phyloP scores from a whole-genome alignment of 2,888 invertebrate species.

The Sinohyriopsis cumingii region DNA sequence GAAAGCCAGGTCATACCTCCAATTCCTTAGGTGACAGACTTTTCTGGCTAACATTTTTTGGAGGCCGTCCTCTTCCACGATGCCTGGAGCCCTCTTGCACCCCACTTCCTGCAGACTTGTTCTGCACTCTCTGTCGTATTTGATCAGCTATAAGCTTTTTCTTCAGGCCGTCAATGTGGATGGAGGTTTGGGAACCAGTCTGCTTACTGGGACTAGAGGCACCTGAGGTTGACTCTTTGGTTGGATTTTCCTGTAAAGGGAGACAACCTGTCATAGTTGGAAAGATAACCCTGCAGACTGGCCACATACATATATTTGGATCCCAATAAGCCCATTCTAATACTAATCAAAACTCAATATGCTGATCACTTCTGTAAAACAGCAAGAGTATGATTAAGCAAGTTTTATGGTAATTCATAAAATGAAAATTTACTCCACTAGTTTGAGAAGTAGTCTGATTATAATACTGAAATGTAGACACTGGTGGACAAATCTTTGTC shows the following conservation, averaged over 20 bases:
- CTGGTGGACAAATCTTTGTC: too few species aligned
- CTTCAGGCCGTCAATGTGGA: slow-evolving; percentile 58
- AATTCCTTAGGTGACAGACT: slow-evolving; percentile 15
- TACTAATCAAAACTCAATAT: neutral
- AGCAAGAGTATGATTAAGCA: too few species aligned
- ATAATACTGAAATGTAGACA: too few species aligned
- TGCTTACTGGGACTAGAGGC: slow-evolving; percentile 1
- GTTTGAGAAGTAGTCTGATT: too few species aligned
- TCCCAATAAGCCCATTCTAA: neutral
- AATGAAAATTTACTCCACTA: too few species aligned
- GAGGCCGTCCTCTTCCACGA: slow-evolving; percentile 35
- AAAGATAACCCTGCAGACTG: too few species aligned
- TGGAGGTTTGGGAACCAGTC: slow-evolving; percentile 10
- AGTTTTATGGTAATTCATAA: too few species aligned
- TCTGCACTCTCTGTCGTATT: slow-evolving; percentile 57
- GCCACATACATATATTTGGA: too few species aligned
- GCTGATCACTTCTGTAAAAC: neutral
- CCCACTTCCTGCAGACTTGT: slow-evolving; percentile 19
- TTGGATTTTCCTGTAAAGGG: too few species aligned
- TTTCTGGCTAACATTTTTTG: slow-evolving; percentile 16
- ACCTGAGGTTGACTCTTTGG: neutral
- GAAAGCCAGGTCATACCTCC: slow-evolving; percentile 13
- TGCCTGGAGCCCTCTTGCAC: slow-evolving; percentile 16
- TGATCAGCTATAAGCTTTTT: slow-evolving; percentile 61
- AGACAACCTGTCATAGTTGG: too few species aligned